phyloP scores from a whole-genome alignment of 2,113 vertebrate species.

The Corythaixoides concolor region DNA sequence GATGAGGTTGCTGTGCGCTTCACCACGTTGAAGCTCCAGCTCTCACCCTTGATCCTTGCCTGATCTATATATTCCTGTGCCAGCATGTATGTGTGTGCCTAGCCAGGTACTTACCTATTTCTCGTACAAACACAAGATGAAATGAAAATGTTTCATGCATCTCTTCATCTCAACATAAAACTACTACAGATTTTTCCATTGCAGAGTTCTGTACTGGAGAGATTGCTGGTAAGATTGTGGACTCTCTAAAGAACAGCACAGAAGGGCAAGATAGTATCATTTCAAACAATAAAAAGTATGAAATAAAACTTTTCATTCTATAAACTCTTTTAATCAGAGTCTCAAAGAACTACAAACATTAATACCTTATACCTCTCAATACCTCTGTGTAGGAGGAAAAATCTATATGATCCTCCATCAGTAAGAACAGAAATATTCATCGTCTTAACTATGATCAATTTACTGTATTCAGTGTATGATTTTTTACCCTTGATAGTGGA shows the following conservation, averaged over 20 bases:
- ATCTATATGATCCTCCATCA: background rate
- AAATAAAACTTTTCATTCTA: background rate
- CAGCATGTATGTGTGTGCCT: fast-evolving
- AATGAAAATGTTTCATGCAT: background rate
- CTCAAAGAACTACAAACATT: background rate
- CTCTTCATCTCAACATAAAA: background rate
- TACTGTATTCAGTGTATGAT: background rate
- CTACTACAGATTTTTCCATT: background rate
- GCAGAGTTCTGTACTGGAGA: background rate
- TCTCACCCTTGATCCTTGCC: background rate
- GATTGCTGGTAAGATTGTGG: background rate
- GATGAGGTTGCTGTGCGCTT: background rate
- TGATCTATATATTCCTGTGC: background rate
- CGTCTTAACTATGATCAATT: background rate
- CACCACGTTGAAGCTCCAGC: fast-evolving
- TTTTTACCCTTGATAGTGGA: background rate
- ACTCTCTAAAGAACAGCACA: background rate
- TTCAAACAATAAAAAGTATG: background rate
- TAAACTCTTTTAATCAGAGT: background rate
- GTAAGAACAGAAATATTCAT: background rate
- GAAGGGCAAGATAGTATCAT: background rate
- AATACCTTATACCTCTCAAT: background rate
- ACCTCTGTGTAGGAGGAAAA: background rate
- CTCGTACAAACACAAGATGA: background rate
- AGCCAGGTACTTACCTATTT: background rate